A percentile compares a stretch with the other conserved stretches of the same genome.
phyloP scores from a whole-genome alignment of 2,888 invertebrate genomes.

The Coleophora flavipennella region DNA sequence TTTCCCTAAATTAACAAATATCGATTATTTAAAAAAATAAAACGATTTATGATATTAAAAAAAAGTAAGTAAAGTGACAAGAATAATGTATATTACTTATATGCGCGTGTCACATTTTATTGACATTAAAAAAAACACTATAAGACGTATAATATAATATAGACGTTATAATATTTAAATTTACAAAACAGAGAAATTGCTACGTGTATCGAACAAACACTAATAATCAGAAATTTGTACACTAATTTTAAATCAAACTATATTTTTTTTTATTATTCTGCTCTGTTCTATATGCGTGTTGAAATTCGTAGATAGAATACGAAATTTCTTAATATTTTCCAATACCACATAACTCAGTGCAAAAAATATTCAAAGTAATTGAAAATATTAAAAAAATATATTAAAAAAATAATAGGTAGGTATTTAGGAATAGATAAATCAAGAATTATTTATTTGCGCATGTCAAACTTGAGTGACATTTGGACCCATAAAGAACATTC shows the following conservation, averaged over 20 bases:
- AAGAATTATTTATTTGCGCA: slow-evolving; percentile 6
- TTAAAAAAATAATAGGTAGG: background rate
- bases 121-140: background rate
- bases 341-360: background rate
- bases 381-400: background rate
- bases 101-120: background rate
- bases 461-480: slow-evolving; percentile 5
- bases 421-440: background rate
- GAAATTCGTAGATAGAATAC: background rate
- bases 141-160: too few relatives aligned
- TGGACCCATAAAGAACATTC: slow-evolving; percentile 1
- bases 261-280: too few relatives aligned
- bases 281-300: too few relatives aligned
- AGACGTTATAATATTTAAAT: background rate
- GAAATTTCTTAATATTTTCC: too few relatives aligned
- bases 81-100: too few relatives aligned
- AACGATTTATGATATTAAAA: background rate
- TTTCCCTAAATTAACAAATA: background rate
- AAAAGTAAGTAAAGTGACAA: too few relatives aligned
- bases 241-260: too few relatives aligned
- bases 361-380: background rate
- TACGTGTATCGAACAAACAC: background rate
- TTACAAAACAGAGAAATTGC: background rate
- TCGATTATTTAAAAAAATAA: background rate
- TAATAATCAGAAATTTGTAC: too few relatives aligned